Evolutionary conservation across 2,888 invertebrate genomes (phyloP).

Genomic region (Anthrax anthrax): DNA sequence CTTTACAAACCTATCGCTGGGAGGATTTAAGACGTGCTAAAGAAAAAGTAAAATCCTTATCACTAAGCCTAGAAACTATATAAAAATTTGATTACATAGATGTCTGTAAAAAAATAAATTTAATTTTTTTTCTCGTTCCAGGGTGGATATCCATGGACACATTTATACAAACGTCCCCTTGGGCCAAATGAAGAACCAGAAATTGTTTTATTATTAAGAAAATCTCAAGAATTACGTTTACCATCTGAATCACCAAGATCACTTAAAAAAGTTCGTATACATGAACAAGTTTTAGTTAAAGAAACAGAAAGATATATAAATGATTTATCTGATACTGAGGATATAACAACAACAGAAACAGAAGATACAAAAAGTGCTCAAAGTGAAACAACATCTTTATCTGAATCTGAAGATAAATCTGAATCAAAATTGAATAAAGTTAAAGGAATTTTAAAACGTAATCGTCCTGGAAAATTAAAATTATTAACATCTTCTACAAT

Average conservation of each 20-base stretch:
- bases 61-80: too few species aligned
- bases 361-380: constrained; percentile 20
- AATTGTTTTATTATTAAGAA: constrained; percentile 28
- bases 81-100: too few species aligned
- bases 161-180: constrained; percentile 52
- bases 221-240: constrained; percentile 29
- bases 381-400: constrained; percentile 25
- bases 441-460: constrained; percentile 41
- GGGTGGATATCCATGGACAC: constrained; percentile 71
- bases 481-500: not conserved
- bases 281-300: constrained; percentile 33
- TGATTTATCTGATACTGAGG: constrained; percentile 30
- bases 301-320: constrained; percentile 33
- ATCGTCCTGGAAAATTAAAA: not conserved
- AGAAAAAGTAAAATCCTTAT: constrained; percentile 32
- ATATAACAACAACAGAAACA: constrained; percentile 12
- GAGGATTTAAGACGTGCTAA: constrained; percentile 59
- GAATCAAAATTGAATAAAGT: constrained; percentile 26
- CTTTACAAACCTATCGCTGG: constrained; percentile 67
- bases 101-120: not conserved
- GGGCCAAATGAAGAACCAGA: constrained; percentile 34
- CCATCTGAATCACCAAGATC: constrained; percentile 32
- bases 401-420: constrained; percentile 28
- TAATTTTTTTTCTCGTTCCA: constrained; percentile 15
- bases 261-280: constrained; percentile 33